Evolutionary conservation across 2,113 vertebrate species (phyloP).

Genomic region (Laterallus jamaicensis): DNA sequence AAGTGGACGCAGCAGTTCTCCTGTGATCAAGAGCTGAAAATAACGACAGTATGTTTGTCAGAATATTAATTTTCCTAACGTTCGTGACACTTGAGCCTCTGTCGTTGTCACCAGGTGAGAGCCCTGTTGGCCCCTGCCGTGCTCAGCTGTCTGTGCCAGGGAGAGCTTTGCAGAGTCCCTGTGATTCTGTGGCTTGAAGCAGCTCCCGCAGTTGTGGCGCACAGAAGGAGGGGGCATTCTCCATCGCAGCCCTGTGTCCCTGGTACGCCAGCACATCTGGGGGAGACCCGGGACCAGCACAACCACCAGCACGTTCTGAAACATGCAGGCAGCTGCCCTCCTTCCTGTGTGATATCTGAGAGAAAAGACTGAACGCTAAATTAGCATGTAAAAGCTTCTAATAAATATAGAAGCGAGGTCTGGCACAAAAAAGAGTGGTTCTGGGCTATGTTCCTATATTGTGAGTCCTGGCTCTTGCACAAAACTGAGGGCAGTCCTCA

Average conservation of each 20-base stretch:
- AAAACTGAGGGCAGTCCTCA: neutral
- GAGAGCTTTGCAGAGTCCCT: neutral
- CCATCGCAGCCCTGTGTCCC: fast-evolving
- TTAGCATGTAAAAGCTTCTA: neutral
- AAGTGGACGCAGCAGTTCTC: neutral
- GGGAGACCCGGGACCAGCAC: neutral
- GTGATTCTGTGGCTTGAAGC: fast-evolving
- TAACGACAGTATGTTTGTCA: neutral
- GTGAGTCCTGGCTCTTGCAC: neutral
- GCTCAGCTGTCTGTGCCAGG: neutral
- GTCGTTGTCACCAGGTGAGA: neutral
- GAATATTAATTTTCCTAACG: neutral
- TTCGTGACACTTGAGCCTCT: fast-evolving
- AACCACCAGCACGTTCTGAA: neutral
- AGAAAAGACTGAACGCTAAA: neutral
- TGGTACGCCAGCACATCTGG: neutral
- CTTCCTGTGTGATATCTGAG: neutral
- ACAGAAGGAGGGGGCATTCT: fast-evolving
- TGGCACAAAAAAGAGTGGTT: neutral
- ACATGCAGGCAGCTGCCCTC: neutral
- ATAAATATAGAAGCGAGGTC: neutral
- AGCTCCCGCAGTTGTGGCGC: fast-evolving
- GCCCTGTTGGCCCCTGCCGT: fast-evolving
- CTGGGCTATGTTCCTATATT: neutral
- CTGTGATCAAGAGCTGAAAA: neutral